These are phyloP conservation scores for Fundulus diaphanus DNA, from an alignment of 2,797 vertebrate species.

Conservation along the genomic window DNA sequence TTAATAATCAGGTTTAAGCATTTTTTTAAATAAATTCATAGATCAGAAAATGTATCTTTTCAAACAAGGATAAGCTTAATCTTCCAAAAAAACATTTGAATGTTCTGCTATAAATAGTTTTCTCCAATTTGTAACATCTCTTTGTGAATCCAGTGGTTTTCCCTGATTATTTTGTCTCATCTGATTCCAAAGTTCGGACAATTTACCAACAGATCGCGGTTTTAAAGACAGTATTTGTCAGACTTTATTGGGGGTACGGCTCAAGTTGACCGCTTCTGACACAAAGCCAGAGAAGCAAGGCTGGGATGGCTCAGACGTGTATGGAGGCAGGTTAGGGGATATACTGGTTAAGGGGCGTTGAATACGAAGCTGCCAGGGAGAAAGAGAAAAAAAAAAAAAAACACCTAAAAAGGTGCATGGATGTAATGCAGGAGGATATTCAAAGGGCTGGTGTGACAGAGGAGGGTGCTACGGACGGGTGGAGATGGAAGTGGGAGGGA, in stretches of 20 bases:
- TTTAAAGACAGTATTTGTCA: too few species aligned
- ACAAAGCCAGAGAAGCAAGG: conserved; percentile 4
- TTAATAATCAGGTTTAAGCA: not conserved
- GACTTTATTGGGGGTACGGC: not conserved
- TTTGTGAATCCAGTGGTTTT: not conserved
- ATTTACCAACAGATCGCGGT: not conserved
- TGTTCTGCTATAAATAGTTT: not conserved
- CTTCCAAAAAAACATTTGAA: not conserved
- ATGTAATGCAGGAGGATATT: not conserved
- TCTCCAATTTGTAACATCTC: too few species aligned
- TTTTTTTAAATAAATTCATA: not conserved
- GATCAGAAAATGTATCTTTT: not conserved
- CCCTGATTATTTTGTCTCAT: not conserved
- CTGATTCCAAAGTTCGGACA: not conserved
- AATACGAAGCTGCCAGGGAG: conserved; percentile 1
- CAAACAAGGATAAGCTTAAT: not conserved
- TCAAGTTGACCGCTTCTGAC: conserved; percentile 5
- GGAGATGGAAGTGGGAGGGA: not conserved
- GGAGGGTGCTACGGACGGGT: not conserved
- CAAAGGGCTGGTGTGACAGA: conserved; percentile 2
- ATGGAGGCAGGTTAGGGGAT: conserved; percentile 5
- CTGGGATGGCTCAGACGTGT: not conserved
- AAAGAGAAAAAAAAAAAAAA: not conserved
- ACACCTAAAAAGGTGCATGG: not conserved
- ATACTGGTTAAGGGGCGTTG: conserved; percentile 1